Percentiles rank a stretch among this genome's conserved stretches.
Conservation (phyloP, 92 coral and sea anemone genomes). For the Bergia sp. region DNA sequence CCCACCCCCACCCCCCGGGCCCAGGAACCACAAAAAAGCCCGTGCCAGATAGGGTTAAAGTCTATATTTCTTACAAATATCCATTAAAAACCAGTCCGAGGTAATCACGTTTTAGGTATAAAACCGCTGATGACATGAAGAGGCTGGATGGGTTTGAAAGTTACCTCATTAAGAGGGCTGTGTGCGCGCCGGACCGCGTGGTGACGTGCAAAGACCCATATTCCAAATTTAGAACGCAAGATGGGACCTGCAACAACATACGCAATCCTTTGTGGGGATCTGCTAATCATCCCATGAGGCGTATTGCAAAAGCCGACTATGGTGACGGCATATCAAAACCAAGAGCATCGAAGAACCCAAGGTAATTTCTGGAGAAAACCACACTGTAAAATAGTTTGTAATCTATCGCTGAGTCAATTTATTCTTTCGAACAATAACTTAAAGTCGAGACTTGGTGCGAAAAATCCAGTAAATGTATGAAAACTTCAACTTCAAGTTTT, state of each 20-base stretch:
- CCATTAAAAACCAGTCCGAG: no score
- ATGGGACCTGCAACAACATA: constrained; percentile 76
- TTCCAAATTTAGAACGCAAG: constrained; percentile 53
- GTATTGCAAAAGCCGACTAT: constrained; percentile 59
- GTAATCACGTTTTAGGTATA: not conserved
- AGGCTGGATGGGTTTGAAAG: constrained; percentile 16
- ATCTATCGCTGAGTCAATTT: not conserved
- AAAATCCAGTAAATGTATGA: no score
- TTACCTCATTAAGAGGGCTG: constrained; percentile 3
- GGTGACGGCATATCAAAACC: constrained; percentile 57
- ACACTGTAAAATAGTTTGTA: not conserved
- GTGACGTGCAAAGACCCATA: not conserved
- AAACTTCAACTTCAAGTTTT: no score
- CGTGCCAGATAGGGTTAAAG: no score
- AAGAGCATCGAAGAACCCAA: constrained; percentile 41
- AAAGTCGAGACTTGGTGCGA: no score
- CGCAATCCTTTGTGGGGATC: constrained; percentile 63
- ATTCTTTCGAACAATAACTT: no score
- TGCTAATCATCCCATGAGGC: constrained; percentile 43
- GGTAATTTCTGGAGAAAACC: not conserved
- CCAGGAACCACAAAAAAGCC: no score
- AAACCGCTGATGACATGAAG: constrained; percentile 20
- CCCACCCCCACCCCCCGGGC: no score
- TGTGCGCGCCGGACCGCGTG: constrained; percentile 13
- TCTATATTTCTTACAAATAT: no score